Conservation (phyloP, 2,113 vertebrate species). For the Rhizomys pruinosus region DNA sequence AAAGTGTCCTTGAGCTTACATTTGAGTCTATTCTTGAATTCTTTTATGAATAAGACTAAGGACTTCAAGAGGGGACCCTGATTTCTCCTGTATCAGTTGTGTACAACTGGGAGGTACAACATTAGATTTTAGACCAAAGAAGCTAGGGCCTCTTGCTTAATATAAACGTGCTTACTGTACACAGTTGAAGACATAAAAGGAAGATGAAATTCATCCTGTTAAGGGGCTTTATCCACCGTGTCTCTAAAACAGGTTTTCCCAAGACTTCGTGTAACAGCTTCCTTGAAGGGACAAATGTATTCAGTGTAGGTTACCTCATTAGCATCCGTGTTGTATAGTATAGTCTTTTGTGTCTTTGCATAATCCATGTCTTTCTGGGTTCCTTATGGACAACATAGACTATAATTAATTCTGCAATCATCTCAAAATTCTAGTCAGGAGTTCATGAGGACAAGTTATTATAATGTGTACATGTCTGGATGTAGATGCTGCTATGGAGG, state of each 20-base stretch:
- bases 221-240: conserved; percentile 23
- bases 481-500: neutral
- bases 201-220: conserved; percentile 16
- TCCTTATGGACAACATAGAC: neutral
- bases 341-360: neutral
- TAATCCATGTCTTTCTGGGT: neutral
- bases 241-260: neutral
- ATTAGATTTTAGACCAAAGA: neutral
- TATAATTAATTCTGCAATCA: neutral
- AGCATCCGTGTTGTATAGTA: neutral
- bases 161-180: conserved; percentile 2
- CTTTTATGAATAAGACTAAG: too few relatives aligned
- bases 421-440: neutral
- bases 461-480: neutral
- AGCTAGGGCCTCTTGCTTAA: neutral
- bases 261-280: neutral
- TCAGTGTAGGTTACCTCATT: neutral
- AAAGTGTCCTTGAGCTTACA: too few relatives aligned
- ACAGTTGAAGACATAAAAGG: conserved; percentile 29
- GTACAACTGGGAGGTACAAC: neutral
- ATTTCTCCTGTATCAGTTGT: too few relatives aligned
- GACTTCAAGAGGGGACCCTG: too few relatives aligned
- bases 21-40: too few relatives aligned
- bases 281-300: neutral
- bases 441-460: neutral